A percentile compares a stretch with the other conserved stretches of the same genome.
phyloP scores from a whole-genome alignment of 2,888 invertebrate genomes.

The Drosophila aldrichi region DNA sequence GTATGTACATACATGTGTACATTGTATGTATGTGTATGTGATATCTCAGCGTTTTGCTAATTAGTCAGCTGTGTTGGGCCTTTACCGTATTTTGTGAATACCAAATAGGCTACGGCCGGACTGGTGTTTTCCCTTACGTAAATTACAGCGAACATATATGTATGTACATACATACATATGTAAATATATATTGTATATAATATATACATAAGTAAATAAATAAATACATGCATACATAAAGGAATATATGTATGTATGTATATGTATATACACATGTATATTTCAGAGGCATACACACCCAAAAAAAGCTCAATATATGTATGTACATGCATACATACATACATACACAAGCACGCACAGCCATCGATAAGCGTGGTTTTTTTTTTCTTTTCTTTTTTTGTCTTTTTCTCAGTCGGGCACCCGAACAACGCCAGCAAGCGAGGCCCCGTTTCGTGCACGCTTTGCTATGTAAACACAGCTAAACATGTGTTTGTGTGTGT shows the following conservation, averaged over 20 bases:
- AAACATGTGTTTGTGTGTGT: slow-evolving; percentile 44
- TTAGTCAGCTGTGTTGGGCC: slow-evolving; percentile 63
- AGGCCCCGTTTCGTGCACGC: slow-evolving; percentile 73
- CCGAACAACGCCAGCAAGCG: slow-evolving; percentile 45
- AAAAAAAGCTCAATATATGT: slow-evolving; percentile 2
- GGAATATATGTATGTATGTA: too few relatives aligned
- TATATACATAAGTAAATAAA: neutral
- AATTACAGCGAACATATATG: slow-evolving; percentile 4
- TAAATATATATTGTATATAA: slow-evolving; percentile 6
- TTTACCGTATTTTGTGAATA: slow-evolving; percentile 41
- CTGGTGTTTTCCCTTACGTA: slow-evolving; percentile 29
- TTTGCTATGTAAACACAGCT: slow-evolving; percentile 75
- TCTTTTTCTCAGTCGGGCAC: slow-evolving; percentile 34
- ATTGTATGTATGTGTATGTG: neutral
- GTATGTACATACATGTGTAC: neutral
- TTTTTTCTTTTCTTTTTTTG: slow-evolving; percentile 18
- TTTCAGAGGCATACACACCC: neutral
- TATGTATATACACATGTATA: neutral
- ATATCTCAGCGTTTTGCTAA: slow-evolving; percentile 49
- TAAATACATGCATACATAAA: neutral
- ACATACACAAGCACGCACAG: slow-evolving; percentile 48
- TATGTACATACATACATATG: slow-evolving; percentile 9
- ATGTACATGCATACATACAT: neutral
- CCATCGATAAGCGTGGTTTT: slow-evolving; percentile 60
- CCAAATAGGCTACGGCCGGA: slow-evolving; percentile 13